Base-by-base conservation (phyloP, 2,113 vertebrate species). In the Cyprinodon tularosa region DNA sequence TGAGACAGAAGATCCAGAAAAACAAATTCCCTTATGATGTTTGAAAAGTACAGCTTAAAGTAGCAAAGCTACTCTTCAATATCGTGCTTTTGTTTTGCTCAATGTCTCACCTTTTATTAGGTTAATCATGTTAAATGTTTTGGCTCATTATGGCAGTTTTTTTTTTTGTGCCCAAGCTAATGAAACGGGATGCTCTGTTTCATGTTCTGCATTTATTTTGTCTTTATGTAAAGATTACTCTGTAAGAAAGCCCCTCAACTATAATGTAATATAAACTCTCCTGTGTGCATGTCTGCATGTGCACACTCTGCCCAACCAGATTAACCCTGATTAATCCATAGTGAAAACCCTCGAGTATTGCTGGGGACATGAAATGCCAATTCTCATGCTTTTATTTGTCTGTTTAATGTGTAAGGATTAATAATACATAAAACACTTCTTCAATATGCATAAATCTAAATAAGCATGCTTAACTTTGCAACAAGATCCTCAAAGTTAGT, bases 41-140 rank as follows among this genome's bases (percentile, higher is more conserved):
- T 42, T 0, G 12, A 84, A 59, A 44, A 74, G 73, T 61, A 61
- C n/a, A 4, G 1, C 57, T 8, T 47, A 68, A 48, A 10, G 12
- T 37, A 20, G 44, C 65, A 17, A 12, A 10, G 38, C 38, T 77
- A 61, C 61, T 60, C 44, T 83, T 81, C 72, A 53, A 40, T 57
- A 14, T 38, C 62, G 29, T 29, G 29, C 0, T 61, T 72, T 59
- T 64, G 29, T 72, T 65, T 66, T 57, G 3, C n/a, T 71, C 4
- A 17, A 66, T 47, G 38, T 62, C 36, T 77, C n/a, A 66, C 48
- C 37, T 78, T 20, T 69, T 88, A 89, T 93, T 9, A n/a, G n/a
- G 4, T 60, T 70, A 6, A 47, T 44, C n/a, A 62, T 22, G 17
- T 17, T 36, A 42, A 66, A 4, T 62, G 66, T 39, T 57, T 12